Evolutionary conservation across 2,113 vertebrate genomes (phyloP).

Genomic region (Saccopteryx leptura): DNA sequence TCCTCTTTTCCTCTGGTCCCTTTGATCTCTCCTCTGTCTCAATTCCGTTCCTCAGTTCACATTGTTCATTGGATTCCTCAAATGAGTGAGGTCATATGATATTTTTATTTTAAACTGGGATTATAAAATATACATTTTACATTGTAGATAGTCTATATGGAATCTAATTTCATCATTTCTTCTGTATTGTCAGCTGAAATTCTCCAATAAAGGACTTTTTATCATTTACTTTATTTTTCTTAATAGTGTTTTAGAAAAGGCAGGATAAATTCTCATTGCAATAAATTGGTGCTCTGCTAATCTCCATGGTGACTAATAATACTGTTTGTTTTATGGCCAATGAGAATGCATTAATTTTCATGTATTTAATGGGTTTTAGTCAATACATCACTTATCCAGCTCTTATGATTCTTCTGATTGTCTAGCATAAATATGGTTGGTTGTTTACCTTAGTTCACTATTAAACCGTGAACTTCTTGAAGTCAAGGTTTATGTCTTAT

Average conservation of each 20-base stretch:
- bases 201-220: constrained; percentile 2
- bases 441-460: background rate
- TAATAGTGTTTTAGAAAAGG: background rate
- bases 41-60: too few species aligned
- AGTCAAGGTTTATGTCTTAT: background rate
- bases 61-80: too few species aligned
- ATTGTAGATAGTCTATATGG: background rate
- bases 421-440: background rate
- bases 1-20: too few species aligned
- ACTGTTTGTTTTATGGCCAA: background rate
- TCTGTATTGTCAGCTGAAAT: background rate
- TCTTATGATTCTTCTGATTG: background rate
- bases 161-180: background rate
- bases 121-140: background rate
- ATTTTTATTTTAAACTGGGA: background rate
- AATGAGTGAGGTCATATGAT: too few species aligned
- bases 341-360: background rate
- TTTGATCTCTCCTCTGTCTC: too few species aligned
- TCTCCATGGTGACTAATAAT: background rate
- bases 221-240: background rate
- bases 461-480: constrained; percentile 8
- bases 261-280: background rate
- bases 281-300: background rate
- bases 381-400: background rate
- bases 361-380: constrained; percentile 5